These are phyloP conservation scores for Heliconius hortense DNA, from an alignment of 2,888 invertebrate genomes.

Conservation along the genomic window DNA sequence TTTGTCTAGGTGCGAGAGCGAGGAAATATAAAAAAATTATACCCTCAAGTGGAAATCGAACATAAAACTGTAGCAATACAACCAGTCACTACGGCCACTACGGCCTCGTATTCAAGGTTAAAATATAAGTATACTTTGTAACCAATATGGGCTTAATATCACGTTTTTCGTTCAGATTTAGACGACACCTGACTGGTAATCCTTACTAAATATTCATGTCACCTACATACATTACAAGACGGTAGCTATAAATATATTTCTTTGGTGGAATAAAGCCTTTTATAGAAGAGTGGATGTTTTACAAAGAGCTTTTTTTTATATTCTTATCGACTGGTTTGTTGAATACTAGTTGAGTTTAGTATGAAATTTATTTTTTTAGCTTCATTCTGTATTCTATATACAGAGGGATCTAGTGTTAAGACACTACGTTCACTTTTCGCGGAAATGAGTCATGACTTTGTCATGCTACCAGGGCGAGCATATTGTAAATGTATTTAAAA, in stretches of 20 bases:
- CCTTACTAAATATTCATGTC: slow-evolving; percentile 13
- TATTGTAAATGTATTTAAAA: too few species aligned
- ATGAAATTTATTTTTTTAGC: too few species aligned
- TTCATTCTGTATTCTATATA: too few species aligned
- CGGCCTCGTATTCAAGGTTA: background rate
- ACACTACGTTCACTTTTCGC: too few species aligned
- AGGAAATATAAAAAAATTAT: background rate
- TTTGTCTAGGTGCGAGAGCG: background rate
- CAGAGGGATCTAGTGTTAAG: too few species aligned
- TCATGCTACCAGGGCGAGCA: too few species aligned
- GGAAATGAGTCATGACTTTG: too few species aligned
- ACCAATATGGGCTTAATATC: background rate
- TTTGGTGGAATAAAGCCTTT: slow-evolving; percentile 4
- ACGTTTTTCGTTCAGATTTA: slow-evolving; percentile 4
- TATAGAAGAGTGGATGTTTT: background rate
- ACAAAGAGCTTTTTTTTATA: slow-evolving; percentile 6
- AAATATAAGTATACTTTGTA: background rate
- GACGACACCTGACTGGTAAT: background rate
- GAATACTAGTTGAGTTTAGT: too few species aligned
- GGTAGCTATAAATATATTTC: slow-evolving; percentile 12
- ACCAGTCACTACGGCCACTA: background rate
- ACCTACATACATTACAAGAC: background rate
- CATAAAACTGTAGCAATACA: background rate
- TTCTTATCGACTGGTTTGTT: background rate
- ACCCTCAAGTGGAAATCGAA: background rate